phyloP scores from a whole-genome alignment of 2,888 invertebrate species.

The Tubulanus polymorphus region DNA sequence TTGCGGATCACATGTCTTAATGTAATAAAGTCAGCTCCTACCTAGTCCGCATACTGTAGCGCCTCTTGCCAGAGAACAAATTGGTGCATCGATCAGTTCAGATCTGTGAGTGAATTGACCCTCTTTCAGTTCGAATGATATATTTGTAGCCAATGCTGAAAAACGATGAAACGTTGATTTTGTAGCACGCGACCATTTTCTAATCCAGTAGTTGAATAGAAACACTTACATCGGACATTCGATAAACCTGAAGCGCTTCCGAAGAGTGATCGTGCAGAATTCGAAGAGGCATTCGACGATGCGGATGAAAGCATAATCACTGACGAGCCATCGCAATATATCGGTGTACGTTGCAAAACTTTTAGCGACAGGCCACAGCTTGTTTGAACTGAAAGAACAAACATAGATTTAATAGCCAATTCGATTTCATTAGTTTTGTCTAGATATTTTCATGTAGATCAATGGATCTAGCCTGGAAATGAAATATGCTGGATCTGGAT shows the following conservation, averaged over 20 bases:
- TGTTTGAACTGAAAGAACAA: constrained; percentile 29
- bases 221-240: constrained; percentile 41
- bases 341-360: constrained; percentile 37
- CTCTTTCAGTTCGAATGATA: constrained; percentile 43
- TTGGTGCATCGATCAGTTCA: constrained; percentile 47
- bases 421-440: background rate
- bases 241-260: constrained; percentile 42
- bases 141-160: constrained; percentile 45
- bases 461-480: background rate
- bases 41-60: constrained; percentile 38
- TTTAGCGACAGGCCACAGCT: constrained; percentile 44
- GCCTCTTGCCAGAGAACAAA: constrained; percentile 45
- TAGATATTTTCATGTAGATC: background rate
- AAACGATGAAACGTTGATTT: constrained; percentile 1
- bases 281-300: constrained; percentile 30
- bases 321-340: constrained; percentile 46
- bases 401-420: background rate
- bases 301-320: constrained; percentile 40
- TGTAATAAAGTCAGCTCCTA: too few species aligned
- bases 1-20: too few species aligned
- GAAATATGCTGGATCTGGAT: background rate
- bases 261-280: constrained; percentile 44
- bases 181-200: background rate
- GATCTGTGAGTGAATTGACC: constrained; percentile 42
- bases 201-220: background rate